Evolutionary conservation across 1,140 invertebrate species (phyloP).

Genomic region (Lasioglossum albipes): DNA sequence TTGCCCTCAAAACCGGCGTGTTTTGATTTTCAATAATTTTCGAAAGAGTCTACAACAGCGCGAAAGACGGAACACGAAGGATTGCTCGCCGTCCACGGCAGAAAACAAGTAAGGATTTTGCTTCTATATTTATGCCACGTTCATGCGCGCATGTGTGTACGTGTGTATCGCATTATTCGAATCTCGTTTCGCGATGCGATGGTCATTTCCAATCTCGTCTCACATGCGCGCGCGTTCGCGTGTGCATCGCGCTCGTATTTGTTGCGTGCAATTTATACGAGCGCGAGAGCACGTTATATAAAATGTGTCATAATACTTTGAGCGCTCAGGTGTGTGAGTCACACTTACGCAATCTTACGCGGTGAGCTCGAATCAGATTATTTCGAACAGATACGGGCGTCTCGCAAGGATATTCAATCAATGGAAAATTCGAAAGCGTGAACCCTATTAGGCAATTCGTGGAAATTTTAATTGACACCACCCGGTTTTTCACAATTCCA

Average conservation of each 20-base stretch:
- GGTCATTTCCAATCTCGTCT: slow-evolving; percentile 33
- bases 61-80: neutral
- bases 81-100: neutral
- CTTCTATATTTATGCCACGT: slow-evolving; percentile 12
- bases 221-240: neutral
- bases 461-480: neutral
- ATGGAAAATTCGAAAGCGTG: slow-evolving; percentile 41
- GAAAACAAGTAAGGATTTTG: slow-evolving; percentile 9
- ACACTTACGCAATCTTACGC: slow-evolving; percentile 53
- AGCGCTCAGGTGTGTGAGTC: slow-evolving; percentile 42
- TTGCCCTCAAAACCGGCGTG: neutral
- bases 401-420: slow-evolving; percentile 34
- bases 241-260: slow-evolving; percentile 8
- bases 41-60: neutral
- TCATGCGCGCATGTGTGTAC: neutral
- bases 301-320: slow-evolving; percentile 49
- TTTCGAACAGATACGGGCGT: slow-evolving; percentile 26
- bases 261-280: slow-evolving; percentile 12
- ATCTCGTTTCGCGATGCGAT: slow-evolving; percentile 19
- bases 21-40: neutral
- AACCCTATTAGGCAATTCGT: neutral
- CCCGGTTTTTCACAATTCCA: neutral
- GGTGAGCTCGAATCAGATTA: slow-evolving; percentile 35
- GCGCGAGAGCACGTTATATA: slow-evolving; percentile 41
- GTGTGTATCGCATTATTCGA: slow-evolving; percentile 18